Base-by-base conservation (phyloP, 2,113 vertebrate genomes). In the Sardina pilchardus region DNA sequence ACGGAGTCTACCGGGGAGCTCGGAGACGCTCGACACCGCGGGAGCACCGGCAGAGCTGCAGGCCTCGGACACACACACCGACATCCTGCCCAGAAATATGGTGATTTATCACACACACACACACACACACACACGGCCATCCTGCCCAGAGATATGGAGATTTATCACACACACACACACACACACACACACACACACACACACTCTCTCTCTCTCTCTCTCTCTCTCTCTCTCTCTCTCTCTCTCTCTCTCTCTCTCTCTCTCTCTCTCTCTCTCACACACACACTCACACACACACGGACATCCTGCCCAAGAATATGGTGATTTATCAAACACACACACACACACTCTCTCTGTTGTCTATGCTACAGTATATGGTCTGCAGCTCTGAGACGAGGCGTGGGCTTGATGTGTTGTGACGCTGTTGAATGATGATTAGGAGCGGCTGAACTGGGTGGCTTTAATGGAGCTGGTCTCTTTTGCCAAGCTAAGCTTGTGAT, bases 341-440 rank as follows among this genome's bases (percentile, higher is more conserved):
- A n/a, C n/a, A n/a, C n/a, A n/a, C n/a, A n/a, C n/a, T n/a, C n/a
- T n/a, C n/a, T n/a, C n/a, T n/a, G n/a, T n/a, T n/a, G n/a, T n/a
- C n/a, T n/a, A n/a, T n/a, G n/a, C n/a, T n/a, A 44, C 43, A 44
- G 43, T 44, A 44, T 7, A 44, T 44, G 43, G 43, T 44, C 43
- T 44, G 43, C 43, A n/a, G 43, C 43, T 44, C 7, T 44, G 59
- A 30, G n/a, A 67, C 30, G n/a, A 67, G 84, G 53, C 75, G 82
- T 83, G 81, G 82, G 82, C 48, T 86, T 87, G 89, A 59, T 84
- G 81, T 82, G 45, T 63, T 84, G 84, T 81, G 67, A 67, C 30
- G 21, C 10, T 4, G 56, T 75, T 36, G 39, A 59, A 67, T 81
- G 39, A 34, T 87, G 84, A 88, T 87, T 82, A 84, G 84, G 82